Conservation (phyloP, 2,888 invertebrate species). For the Terebella lapidaria region DNA sequence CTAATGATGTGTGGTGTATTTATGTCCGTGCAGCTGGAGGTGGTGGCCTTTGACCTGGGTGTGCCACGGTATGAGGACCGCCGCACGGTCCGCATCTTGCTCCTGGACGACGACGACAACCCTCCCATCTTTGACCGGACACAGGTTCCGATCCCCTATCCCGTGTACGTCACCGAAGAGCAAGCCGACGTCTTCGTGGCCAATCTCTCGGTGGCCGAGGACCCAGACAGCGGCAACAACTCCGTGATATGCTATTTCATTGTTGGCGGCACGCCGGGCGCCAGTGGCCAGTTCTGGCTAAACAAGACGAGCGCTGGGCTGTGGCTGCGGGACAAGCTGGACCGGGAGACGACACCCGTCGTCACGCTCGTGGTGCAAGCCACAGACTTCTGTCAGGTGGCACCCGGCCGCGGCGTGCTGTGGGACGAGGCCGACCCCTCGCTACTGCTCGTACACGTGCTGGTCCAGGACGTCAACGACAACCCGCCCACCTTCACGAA, state of each 20-base stretch:
- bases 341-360: conserved; percentile 30
- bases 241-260: conserved; percentile 89
- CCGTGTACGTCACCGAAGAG: conserved; percentile 29
- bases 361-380: conserved; percentile 31
- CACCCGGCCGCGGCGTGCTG: conserved; percentile 3
- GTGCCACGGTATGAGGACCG: conserved; percentile 72
- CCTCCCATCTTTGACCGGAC: conserved; percentile 37
- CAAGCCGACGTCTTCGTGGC: conserved; percentile 25
- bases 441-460: conserved; percentile 35
- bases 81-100: conserved; percentile 63
- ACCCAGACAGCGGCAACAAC: conserved; percentile 70
- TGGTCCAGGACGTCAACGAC: conserved; percentile 83
- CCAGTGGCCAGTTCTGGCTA: conserved; percentile 33
- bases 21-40: conserved; percentile 49
- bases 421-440: conserved; percentile 27
- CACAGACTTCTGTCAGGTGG: conserved; percentile 31
- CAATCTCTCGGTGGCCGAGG: conserved; percentile 58
- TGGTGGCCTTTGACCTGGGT: conserved; percentile 75
- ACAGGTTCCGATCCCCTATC: conserved; percentile 26
- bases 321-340: conserved; percentile 31
- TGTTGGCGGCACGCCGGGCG: conserved; percentile 60
- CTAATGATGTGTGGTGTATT: not conserved
- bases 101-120: conserved; percentile 45
- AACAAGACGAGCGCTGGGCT: conserved; percentile 33
- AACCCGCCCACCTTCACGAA: conserved; percentile 79